A percentile compares a stretch with the other conserved stretches of the same genome.
Conservation (phyloP, 2,888 invertebrate species). For the Iphiclides podalirius region DNA sequence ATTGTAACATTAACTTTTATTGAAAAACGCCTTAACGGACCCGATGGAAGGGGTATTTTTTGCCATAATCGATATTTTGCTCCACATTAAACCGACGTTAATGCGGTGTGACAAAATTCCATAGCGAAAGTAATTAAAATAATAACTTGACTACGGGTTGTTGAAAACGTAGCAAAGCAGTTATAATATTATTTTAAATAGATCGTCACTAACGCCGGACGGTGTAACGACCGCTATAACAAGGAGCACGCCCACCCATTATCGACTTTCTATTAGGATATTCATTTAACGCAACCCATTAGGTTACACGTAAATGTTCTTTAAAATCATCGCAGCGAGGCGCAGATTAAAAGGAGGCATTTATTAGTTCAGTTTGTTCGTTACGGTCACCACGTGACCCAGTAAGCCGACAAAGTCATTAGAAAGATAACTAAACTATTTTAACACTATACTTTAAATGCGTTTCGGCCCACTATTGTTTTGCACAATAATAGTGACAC, state of each 20-base stretch:
- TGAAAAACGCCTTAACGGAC: too few relatives aligned
- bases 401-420: conserved; percentile 43
- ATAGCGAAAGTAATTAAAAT: too few relatives aligned
- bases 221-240: conserved; percentile 43
- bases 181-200: neutral
- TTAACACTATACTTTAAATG: too few relatives aligned
- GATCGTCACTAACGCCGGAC: conserved; percentile 24
- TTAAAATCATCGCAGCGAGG: conserved; percentile 13
- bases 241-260: conserved; percentile 50
- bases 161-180: neutral
- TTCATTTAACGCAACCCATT: conserved; percentile 4
- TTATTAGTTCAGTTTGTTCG: conserved; percentile 1
- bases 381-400: conserved; percentile 50
- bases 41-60: too few relatives aligned
- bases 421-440: conserved; percentile 8
- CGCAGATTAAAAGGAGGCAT: conserved; percentile 27
- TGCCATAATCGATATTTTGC: too few relatives aligned
- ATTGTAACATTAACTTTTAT: too few relatives aligned
- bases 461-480: too few relatives aligned
- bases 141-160: neutral
- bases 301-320: conserved; percentile 15
- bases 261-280: conserved; percentile 46
- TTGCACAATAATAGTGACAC: too few relatives aligned
- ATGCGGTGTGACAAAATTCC: too few relatives aligned
- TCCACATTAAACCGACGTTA: too few relatives aligned